Evolutionary conservation across 2,113 vertebrate species (phyloP), one percentile per base, ranked within the genome.

Genomic region (Hypomesus transpacificus): DNA sequence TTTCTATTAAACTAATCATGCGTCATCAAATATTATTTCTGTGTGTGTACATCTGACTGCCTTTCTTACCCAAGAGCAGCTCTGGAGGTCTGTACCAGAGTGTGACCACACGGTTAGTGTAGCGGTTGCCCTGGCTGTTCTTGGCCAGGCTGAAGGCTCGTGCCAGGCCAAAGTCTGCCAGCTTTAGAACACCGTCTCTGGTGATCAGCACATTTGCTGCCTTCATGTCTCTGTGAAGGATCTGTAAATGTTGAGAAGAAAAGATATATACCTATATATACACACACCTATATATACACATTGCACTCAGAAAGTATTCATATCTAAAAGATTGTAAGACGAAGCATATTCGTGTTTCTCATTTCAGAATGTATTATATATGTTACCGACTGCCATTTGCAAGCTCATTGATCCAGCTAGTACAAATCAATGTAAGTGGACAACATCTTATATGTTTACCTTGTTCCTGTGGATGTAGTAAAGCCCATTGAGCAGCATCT

Each of bases 391-490:
- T 26, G 24, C 24, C 24, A 26, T 26, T 26, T 26, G 1, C 24
- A 34, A 34, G 31, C 31, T 34, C 4, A 3, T 34, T 34, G 31
- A 46, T 46, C 39, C 39, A 46, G 39, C 39, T 46, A 13, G 9
- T 13, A 11, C 39, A 46, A 8, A 46, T 11, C 39, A 46, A 46
- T 46, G 16, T 5, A 28, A 61, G 26, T 28, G 11, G 22, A 61
- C 59, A 34, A 7, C 24, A 13, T 34, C 24, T 18, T 59, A 2
- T 21, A 24, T 59, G 14, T 14, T 78, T 75, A 99, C 97, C 96
- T 99, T 99, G 89, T 99, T 99, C 75, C 97, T 93, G 87, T 99
- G 97, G 86, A 99, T 99, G 87, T 98, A 98, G 89, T 98, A 99
- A 39, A 99, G 91, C 9, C 97, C 97, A 0, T 99, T 99, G 64